Evolutionary conservation across 2,888 invertebrate genomes (phyloP).

Genomic region (Eristalis intricaria): DNA sequence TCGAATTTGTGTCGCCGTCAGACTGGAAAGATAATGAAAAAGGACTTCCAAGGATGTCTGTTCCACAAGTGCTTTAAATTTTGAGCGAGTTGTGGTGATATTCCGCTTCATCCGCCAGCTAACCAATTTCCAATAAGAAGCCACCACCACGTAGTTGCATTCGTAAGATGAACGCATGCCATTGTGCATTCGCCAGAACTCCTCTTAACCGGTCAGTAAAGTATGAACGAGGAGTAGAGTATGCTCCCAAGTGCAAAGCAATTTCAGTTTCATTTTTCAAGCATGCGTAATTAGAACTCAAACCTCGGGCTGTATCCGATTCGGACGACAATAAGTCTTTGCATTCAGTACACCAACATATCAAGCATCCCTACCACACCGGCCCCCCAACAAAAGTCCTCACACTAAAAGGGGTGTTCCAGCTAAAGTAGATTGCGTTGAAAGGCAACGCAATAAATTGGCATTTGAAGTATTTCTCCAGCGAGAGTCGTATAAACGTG

Average conservation of each 20-base stretch:
- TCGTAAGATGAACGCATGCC: no score
- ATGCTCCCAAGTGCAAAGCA: not conserved
- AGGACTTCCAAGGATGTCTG: not conserved
- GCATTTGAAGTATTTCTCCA: slow-evolving; percentile 64
- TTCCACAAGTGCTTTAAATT: no score
- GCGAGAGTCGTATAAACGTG: slow-evolving; percentile 56
- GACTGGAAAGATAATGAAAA: not conserved
- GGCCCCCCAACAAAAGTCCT: not conserved
- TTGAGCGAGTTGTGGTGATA: no score
- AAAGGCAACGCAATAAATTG: slow-evolving; percentile 67
- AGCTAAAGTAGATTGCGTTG: slow-evolving; percentile 56
- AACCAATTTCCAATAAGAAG: not conserved
- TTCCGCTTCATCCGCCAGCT: not conserved
- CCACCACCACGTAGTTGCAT: no score
- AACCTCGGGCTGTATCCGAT: slow-evolving; percentile 14
- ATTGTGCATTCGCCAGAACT: not conserved
- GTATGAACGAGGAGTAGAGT: not conserved
- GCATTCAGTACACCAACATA: slow-evolving; percentile 11
- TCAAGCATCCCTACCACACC: not conserved
- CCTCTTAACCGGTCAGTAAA: not conserved
- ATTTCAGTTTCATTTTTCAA: not conserved
- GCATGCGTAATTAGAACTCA: slow-evolving; percentile 36
- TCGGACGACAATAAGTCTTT: slow-evolving; percentile 44
- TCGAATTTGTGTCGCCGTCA: not conserved
- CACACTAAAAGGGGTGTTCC: not conserved